Percentiles rank a stretch among this genome's conserved stretches.
Conservation (phyloP, 2,797 vertebrate genomes). For the Gymnoscopelus microlampas region DNA sequence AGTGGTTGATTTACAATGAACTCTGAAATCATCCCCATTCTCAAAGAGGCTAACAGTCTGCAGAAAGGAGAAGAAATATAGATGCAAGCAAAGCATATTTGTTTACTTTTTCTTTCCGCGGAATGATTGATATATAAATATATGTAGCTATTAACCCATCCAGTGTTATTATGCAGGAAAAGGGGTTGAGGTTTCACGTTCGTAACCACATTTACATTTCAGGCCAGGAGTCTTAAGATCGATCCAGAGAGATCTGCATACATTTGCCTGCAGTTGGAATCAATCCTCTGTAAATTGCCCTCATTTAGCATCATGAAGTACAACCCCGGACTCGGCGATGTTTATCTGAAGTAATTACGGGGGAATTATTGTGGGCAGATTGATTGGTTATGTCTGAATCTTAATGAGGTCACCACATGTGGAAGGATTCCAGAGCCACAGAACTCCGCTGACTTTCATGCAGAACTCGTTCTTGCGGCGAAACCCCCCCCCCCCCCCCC, state of each 20-base stretch:
- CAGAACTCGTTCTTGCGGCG: not conserved
- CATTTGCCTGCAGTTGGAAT: conserved; percentile 60
- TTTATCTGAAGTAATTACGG: conserved; percentile 76
- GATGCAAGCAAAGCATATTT: no score
- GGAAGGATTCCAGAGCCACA: conserved; percentile 35
- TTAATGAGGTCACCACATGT: conserved; percentile 58
- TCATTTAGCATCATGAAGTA: conserved; percentile 73
- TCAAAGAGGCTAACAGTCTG: no score
- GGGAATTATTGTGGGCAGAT: conserved; percentile 70
- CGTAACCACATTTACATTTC: conserved; percentile 19
- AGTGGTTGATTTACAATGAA: no score
- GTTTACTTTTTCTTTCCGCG: no score
- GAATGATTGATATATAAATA: no score
- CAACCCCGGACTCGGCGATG: conserved; percentile 60
- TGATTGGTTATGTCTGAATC: conserved; percentile 73
- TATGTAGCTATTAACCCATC: not conserved
- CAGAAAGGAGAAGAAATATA: no score
- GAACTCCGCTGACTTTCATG: not conserved
- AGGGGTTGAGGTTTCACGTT: not conserved
- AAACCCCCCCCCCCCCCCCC: no score
- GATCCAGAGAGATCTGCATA: conserved; percentile 54
- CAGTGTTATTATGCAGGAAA: not conserved
- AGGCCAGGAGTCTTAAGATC: conserved; percentile 23
- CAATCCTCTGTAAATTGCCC: conserved; percentile 75
- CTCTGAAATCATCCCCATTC: no score